Base-by-base conservation (phyloP, 2,888 invertebrate genomes). In the Diaprepes abbreviatus region DNA sequence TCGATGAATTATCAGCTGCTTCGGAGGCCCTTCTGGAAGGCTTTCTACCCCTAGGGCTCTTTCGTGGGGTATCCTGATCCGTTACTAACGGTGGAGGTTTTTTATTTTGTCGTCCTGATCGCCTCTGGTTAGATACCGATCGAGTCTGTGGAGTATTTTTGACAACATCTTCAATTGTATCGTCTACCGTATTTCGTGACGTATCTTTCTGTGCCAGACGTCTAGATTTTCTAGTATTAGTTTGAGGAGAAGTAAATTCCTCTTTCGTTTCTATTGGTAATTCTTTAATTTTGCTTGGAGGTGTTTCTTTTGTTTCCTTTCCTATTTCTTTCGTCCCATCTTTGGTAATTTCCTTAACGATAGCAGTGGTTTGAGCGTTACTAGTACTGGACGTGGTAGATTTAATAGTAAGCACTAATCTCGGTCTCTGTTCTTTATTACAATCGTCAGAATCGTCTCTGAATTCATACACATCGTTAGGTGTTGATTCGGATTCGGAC, bases 81-180 rank as follows among this genome's bases (percentile, higher is more conserved):
- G 17, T 12, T 3, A 76, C 38, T 10, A 76, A 71, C 7, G 76
- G 60, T 28, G 75, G 74, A 48, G 60, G 55, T 63, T 70, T 74
- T 71, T 38, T 72, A n/a, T 84, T 84, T 78, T 90, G 89, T 65
- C 89, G 85, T 0, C 88, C 85, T 3, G 89, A 87, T 76, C 89
- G 84, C 71, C 89, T 86, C 70, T 88, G 88, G 62, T 83, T 83
- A 79, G 79, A 82, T 50, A 78, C 82, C 59, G 79, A 85, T 55
- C 83, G 81, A 16, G 86, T 85, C 75, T 86, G 82, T 12, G 83
- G 79, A 0, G 89, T 85, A 68, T 93, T 92, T 74, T 93, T 90
- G 1, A 95, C 91, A 0, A 95, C 95, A 79, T 96, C 95, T 75
- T 97, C 96, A 73, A 96, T 95, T 10, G 93, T 90, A 77, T 95